These are phyloP conservation scores for Limosa lapponica DNA, from an alignment of 2,797 vertebrate species.

Conservation along the genomic window DNA sequence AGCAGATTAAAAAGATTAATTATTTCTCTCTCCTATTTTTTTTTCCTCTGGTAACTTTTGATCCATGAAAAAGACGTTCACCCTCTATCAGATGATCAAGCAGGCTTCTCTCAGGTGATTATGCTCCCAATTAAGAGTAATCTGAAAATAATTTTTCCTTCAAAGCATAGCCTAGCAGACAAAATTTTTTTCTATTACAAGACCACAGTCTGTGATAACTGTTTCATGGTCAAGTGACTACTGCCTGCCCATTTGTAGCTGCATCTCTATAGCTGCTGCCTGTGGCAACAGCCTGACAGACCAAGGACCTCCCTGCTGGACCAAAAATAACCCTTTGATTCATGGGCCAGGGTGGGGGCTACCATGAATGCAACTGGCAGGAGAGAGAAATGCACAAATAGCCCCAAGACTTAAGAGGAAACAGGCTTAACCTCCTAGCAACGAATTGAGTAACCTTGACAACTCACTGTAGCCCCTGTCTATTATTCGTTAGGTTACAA, in stretches of 20 bases:
- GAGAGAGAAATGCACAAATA: background rate
- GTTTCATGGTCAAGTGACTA: rapidly evolving
- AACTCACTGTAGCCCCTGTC: background rate
- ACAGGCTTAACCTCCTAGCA: background rate
- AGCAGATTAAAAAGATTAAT: background rate
- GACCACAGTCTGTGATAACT: background rate
- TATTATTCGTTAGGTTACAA: background rate
- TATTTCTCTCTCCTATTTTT: background rate
- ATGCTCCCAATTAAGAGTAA: background rate
- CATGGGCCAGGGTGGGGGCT: background rate
- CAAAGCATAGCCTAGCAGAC: background rate
- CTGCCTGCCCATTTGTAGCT: background rate
- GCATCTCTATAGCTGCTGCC: background rate
- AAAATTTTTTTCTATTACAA: background rate
- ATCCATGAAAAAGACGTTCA: background rate
- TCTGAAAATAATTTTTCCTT: background rate
- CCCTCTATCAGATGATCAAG: background rate
- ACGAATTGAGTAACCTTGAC: background rate
- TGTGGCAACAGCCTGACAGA: background rate
- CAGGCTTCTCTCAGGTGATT: background rate
- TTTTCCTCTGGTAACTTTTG: background rate
- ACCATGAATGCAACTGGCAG: background rate
- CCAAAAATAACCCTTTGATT: background rate
- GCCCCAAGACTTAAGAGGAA: background rate
- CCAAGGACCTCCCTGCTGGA: background rate